Conservation (phyloP, 2,797 vertebrate species). For the Lycodopsis pacificus region DNA sequence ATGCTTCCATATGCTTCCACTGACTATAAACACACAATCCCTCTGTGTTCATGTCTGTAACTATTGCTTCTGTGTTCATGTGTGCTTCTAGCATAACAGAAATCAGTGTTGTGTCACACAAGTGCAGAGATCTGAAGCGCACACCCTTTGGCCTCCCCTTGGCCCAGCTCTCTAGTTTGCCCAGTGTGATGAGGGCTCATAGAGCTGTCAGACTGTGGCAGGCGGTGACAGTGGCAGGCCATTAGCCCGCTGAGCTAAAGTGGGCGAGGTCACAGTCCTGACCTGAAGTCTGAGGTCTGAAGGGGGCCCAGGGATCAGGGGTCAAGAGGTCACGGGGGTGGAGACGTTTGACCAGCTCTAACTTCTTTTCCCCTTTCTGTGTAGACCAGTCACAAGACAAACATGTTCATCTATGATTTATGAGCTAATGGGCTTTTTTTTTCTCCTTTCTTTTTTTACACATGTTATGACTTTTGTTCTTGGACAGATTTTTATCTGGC, state of each 20-base stretch:
- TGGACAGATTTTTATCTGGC: slow-evolving; percentile 24
- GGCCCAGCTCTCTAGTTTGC: slow-evolving; percentile 33
- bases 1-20: slow-evolving; percentile 71
- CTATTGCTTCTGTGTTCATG: slow-evolving; percentile 61
- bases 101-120: slow-evolving; percentile 63
- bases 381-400: slow-evolving; percentile 70
- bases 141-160: slow-evolving; percentile 41
- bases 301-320: slow-evolving; percentile 58
- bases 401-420: slow-evolving; percentile 79
- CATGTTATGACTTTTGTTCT: slow-evolving; percentile 47
- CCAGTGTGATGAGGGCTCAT: slow-evolving; percentile 60
- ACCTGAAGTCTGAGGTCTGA: slow-evolving; percentile 63
- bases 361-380: slow-evolving; percentile 65
- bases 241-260: slow-evolving; percentile 75
- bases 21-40: slow-evolving; percentile 63
- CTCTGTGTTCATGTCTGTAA: slow-evolving; percentile 61
- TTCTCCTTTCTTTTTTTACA: background rate
- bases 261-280: slow-evolving; percentile 70
- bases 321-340: slow-evolving; percentile 64
- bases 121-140: slow-evolving; percentile 56
- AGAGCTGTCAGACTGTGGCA: slow-evolving; percentile 76
- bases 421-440: slow-evolving; percentile 51
- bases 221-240: slow-evolving; percentile 74
- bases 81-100: slow-evolving; percentile 55
- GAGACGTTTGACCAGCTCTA: slow-evolving; percentile 68